Conservation (phyloP, 2,888 invertebrate species). For the Heliconius hortense region DNA sequence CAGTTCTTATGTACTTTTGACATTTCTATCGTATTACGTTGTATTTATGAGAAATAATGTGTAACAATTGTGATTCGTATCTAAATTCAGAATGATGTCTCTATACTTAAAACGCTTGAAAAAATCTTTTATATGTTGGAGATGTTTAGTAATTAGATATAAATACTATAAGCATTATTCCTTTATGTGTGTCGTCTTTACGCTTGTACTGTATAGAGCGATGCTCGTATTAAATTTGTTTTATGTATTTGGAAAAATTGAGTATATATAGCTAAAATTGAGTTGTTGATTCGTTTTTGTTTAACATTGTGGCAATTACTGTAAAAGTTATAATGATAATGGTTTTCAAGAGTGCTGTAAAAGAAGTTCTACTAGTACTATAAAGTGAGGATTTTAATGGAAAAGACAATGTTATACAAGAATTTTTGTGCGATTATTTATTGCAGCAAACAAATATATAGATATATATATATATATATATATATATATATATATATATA, state of each 20-base stretch:
- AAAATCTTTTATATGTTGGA: slow-evolving; percentile 46
- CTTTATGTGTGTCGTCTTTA: slow-evolving; percentile 48
- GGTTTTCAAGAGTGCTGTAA: slow-evolving; percentile 17
- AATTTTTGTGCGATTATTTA: slow-evolving; percentile 19
- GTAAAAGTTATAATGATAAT: slow-evolving; percentile 37
- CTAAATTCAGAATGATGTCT: neutral
- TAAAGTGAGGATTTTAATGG: slow-evolving; percentile 27
- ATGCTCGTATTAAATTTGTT: slow-evolving; percentile 57
- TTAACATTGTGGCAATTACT: slow-evolving; percentile 44
- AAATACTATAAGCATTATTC: slow-evolving; percentile 45
- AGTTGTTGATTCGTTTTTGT: slow-evolving; percentile 50
- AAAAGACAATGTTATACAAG: slow-evolving; percentile 20
- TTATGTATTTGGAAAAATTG: slow-evolving; percentile 44
- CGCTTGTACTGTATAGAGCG: slow-evolving; percentile 52
- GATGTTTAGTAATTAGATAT: slow-evolving; percentile 54
- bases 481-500: no score
- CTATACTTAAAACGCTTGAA: slow-evolving; percentile 15
- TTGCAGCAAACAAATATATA: no score
- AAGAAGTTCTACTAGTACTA: slow-evolving; percentile 27
- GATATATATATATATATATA: no score
- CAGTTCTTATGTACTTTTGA: neutral
- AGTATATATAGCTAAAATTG: slow-evolving; percentile 30
- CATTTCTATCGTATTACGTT: neutral
- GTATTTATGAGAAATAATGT: neutral
- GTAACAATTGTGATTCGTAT: neutral